Percentiles rank a stretch among this genome's conserved stretches.
phyloP scores from a whole-genome alignment of 2,113 vertebrate genomes.

The Vireo altiloquus region DNA sequence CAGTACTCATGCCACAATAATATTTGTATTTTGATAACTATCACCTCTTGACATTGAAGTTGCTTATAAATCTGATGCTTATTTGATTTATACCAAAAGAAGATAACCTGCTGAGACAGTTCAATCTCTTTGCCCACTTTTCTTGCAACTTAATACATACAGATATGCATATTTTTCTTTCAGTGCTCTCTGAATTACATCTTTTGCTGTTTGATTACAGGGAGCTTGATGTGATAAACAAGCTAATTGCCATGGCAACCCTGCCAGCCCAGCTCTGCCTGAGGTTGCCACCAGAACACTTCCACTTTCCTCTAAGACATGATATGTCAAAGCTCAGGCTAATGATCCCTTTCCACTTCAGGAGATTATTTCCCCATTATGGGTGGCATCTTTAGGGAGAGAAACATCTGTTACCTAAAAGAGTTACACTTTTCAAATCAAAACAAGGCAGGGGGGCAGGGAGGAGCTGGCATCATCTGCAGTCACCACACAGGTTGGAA shows the following conservation, averaged over 20 bases:
- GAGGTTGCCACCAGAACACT: neutral
- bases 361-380: neutral
- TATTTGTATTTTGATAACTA: neutral
- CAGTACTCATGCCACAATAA: neutral
- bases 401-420: neutral
- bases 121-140: neutral
- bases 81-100: neutral
- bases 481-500: neutral
- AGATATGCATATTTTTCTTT: neutral
- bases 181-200: neutral
- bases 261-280: neutral
- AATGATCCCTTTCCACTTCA: neutral
- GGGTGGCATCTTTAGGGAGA: neutral
- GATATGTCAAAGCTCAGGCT: neutral
- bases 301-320: neutral
- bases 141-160: neutral
- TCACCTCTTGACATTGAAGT: neutral
- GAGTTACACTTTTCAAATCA: neutral
- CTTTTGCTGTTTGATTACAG: neutral
- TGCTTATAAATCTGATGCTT: neutral
- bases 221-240: constrained; percentile 22
- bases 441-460: neutral
- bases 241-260: constrained; percentile 40
- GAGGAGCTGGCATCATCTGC: neutral
- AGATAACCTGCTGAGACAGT: neutral